phyloP scores from a whole-genome alignment of 2,797 vertebrate species.

The Hoplostethus atlanticus region DNA sequence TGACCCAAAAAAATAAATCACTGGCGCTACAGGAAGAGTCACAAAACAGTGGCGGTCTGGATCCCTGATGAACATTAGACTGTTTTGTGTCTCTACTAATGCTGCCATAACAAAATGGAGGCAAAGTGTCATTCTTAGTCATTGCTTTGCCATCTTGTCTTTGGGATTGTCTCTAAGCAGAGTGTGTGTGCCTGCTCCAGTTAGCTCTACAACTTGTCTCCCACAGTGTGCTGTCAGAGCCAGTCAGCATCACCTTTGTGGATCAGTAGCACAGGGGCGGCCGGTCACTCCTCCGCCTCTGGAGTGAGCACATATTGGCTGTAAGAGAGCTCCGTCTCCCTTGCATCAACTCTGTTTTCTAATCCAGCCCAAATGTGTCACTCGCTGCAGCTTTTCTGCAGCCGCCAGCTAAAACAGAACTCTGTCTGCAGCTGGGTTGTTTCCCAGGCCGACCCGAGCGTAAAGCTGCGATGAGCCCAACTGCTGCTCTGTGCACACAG shows the following conservation, averaged over 20 bases:
- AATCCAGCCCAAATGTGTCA: constrained; percentile 70
- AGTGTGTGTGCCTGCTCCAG: constrained; percentile 19
- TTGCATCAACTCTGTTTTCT: constrained; percentile 49
- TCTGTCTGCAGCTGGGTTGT: constrained; percentile 52
- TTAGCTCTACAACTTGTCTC: constrained; percentile 18
- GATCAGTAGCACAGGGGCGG: constrained; percentile 60
- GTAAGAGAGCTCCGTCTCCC: constrained; percentile 62
- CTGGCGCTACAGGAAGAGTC: not conserved
- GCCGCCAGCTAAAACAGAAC: constrained; percentile 59
- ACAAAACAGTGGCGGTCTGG: constrained; percentile 1
- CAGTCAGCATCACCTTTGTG: constrained; percentile 59
- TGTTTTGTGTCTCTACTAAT: not conserved
- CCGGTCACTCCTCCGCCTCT: constrained; percentile 29
- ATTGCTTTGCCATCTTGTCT: too few relatives aligned
- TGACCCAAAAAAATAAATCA: not conserved
- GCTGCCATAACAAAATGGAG: too few relatives aligned
- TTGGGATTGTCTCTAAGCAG: not conserved
- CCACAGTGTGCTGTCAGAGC: constrained; percentile 43
- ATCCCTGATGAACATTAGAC: not conserved
- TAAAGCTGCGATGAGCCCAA: constrained; percentile 44
- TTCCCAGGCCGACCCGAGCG: constrained; percentile 39
- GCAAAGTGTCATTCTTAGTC: too few relatives aligned
- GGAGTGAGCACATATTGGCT: constrained; percentile 59
- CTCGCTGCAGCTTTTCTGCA: constrained; percentile 72
- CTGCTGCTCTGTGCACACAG: constrained; percentile 14